Base-by-base conservation (phyloP, 2,888 invertebrate genomes). In the Metalampra italica region DNA sequence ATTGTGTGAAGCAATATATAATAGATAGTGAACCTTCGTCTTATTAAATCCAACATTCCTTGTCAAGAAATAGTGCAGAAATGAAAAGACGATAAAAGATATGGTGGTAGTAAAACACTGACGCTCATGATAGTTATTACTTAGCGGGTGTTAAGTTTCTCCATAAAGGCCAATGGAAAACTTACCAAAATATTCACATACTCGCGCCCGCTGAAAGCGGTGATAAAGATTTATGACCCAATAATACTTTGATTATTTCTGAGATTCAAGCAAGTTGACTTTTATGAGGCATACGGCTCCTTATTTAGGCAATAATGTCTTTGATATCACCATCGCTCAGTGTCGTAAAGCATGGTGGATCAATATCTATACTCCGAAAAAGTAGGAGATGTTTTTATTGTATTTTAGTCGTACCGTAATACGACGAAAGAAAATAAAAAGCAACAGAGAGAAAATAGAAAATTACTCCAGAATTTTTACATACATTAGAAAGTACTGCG, bases 211-310 rank as follows among this genome's bases (percentile, higher is more conserved):
- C 66, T 53, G 70, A 70, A 75, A 74, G 73, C 64, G 69, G 67
- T 64, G 78, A 83, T 85, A 85, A 81, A 82, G 82, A 86, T 84
- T 86, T 85, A 86, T 78, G 70, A 68, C 71, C 71, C 81, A 79
- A 85, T 85, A 84, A 85, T 80, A 79, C 81, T 84, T 82, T 82
- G 82, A 83, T 83, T 81, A 84, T 82, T 78, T 81, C 79, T 77
- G 75, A 82, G 82, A 83, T 85, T 85, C 78, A 68, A 71, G 76
- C 74, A 79, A 79, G 75, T 82, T 74, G 75, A 77, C 69, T 76
- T 86, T 85, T 86, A 85, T 76, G 82, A 72, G 70, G 71, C 75
- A 74, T 71, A 74, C 74, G 71, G 75, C 71, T 78, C 69, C 78
- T 79, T 81, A 82, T 79, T 83, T 77, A 73, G 74, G 77, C 68